Percentiles rank a stretch among this genome's conserved stretches.
phyloP scores from a whole-genome alignment of 2,888 invertebrate genomes.

The Tryphoninae sp. region DNA sequence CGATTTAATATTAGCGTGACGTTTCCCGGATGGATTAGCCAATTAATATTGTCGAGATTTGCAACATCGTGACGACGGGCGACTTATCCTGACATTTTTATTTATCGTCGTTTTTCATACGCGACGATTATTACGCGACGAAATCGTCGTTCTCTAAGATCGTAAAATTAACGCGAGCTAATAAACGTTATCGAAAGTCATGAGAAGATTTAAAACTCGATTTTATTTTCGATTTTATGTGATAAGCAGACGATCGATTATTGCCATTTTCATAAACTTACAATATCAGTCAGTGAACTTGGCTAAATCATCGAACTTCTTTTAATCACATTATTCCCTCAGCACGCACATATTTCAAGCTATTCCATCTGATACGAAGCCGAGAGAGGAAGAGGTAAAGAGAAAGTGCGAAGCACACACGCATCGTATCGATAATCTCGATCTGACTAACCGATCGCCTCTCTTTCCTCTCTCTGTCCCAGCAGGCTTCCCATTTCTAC shows the following conservation, averaged over 20 bases:
- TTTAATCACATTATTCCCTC: slow-evolving; percentile 69
- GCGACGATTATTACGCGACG: no score
- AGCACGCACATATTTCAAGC: slow-evolving; percentile 66
- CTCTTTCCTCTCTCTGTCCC: background rate
- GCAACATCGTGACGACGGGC: background rate
- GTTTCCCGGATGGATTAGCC: slow-evolving; percentile 20
- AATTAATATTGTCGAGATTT: slow-evolving; percentile 36
- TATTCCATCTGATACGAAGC: slow-evolving; percentile 73
- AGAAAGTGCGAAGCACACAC: background rate
- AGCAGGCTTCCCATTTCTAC: background rate
- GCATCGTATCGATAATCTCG: slow-evolving; percentile 71
- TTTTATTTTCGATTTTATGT: background rate
- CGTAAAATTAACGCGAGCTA: background rate
- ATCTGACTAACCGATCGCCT: slow-evolving; percentile 74
- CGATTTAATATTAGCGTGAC: slow-evolving; percentile 36
- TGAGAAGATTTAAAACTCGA: background rate
- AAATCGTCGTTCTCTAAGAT: no score
- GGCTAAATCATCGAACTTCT: slow-evolving; percentile 52
- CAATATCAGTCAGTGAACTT: background rate
- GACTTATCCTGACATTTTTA: background rate
- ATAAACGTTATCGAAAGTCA: slow-evolving; percentile 22
- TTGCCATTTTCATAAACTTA: background rate
- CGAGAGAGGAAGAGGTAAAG: background rate
- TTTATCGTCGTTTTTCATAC: no score
- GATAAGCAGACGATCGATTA: slow-evolving; percentile 23